A percentile compares a stretch with the other conserved stretches of the same genome.
Conservation (phyloP, 2,888 invertebrate genomes). For the Choristoneura rosaceana region DNA sequence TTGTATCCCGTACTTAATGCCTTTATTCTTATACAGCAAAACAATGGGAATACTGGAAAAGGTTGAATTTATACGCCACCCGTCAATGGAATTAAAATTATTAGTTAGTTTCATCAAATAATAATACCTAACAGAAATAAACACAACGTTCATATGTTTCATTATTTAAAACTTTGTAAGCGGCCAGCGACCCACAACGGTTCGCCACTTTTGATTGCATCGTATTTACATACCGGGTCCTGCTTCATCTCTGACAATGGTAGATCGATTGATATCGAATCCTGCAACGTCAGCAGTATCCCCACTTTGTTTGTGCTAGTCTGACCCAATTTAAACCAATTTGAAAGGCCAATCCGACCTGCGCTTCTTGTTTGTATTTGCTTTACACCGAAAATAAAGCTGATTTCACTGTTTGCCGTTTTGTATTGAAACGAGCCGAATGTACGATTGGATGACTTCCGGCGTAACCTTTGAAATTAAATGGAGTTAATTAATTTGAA, state of each 20-base stretch:
- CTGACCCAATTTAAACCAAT: constrained; percentile 79
- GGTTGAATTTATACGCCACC: background rate
- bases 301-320: constrained; percentile 74
- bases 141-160: background rate
- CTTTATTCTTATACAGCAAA: too few species aligned
- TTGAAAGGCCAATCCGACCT: constrained; percentile 78
- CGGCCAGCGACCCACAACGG: background rate
- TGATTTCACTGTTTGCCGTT: constrained; percentile 63
- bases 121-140: too few species aligned
- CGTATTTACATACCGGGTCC: constrained; percentile 28
- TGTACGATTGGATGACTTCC: constrained; percentile 15
- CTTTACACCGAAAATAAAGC: constrained; percentile 69
- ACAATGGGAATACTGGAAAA: background rate
- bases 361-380: constrained; percentile 78
- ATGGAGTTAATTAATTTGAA: constrained; percentile 11
- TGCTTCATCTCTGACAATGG: constrained; percentile 52
- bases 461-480: constrained; percentile 8
- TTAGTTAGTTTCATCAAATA: too few species aligned
- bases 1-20: too few species aligned
- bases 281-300: constrained; percentile 65
- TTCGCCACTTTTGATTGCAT: constrained; percentile 23
- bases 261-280: constrained; percentile 61
- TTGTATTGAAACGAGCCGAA: constrained; percentile 50
- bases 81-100: background rate
- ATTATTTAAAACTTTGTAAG: background rate